Percentiles rank a stretch among this genome's conserved stretches.
phyloP scores from a whole-genome alignment of 2,888 invertebrate genomes.

The Xanthostigma xanthostigma region DNA sequence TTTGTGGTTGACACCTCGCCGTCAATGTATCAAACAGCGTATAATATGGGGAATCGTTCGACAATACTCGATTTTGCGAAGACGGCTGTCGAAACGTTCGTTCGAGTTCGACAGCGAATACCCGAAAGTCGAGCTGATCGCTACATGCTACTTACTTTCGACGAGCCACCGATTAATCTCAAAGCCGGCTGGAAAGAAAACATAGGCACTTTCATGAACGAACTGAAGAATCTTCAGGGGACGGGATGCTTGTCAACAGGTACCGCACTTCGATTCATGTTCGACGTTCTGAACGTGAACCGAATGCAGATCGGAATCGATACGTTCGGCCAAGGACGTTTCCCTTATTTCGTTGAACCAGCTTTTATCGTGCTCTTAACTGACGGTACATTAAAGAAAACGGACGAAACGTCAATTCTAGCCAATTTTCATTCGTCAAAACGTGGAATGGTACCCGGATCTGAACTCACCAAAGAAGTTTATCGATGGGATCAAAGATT shows the following conservation, averaged over 20 bases:
- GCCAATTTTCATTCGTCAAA: slow-evolving; percentile 55
- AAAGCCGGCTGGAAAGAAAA: slow-evolving; percentile 99
- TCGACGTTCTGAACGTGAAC: slow-evolving; percentile 94
- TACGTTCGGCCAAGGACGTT: slow-evolving; percentile 95
- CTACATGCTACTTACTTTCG: slow-evolving; percentile 98
- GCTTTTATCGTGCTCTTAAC: slow-evolving; percentile 95
- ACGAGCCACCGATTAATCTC: slow-evolving; percentile 95
- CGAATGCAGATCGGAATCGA: slow-evolving; percentile 97
- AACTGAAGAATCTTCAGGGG: slow-evolving; percentile 90
- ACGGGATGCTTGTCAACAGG: slow-evolving; percentile 86
- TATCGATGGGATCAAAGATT: slow-evolving; percentile 99
- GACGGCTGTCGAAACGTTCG: slow-evolving; percentile 96
- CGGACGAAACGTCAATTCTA: too few relatives aligned
- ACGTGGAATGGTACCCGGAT: slow-evolving; percentile 48
- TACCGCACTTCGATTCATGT: slow-evolving; percentile 87
- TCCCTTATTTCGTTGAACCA: slow-evolving; percentile 93
- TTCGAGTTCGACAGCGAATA: slow-evolving; percentile 91
- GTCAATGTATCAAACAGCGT: slow-evolving; percentile 98
- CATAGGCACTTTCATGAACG: slow-evolving; percentile 91
- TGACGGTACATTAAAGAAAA: slow-evolving; percentile 46
- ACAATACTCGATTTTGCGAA: slow-evolving; percentile 97
- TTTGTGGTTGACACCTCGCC: slow-evolving; percentile 99
- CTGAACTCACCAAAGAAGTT: slow-evolving; percentile 95
- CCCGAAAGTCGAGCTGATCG: slow-evolving; percentile 92
- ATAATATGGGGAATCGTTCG: slow-evolving; percentile 71